These are phyloP conservation scores for Montipora cactus DNA, from an alignment of 64 coral and sea anemone genomes.

Conservation along the genomic window DNA sequence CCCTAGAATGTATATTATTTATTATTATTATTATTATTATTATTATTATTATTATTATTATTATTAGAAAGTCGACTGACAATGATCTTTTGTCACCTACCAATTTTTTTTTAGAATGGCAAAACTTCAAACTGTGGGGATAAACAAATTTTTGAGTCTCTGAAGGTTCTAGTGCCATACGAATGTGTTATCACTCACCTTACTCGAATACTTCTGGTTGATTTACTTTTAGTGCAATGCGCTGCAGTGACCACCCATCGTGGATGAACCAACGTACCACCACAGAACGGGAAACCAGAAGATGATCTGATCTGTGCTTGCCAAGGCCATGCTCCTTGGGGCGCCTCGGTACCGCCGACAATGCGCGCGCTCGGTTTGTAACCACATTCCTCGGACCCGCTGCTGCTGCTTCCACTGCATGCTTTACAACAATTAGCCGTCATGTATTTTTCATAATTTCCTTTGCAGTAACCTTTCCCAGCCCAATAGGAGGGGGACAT, in stretches of 20 bases:
- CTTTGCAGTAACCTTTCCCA: not conserved
- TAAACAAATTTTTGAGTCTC: no score
- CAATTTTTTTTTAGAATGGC: no score
- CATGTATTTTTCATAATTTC: not conserved
- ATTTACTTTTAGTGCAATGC: slow-evolving; percentile 22
- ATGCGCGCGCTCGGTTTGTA: not conserved
- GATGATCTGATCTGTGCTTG: slow-evolving; percentile 43
- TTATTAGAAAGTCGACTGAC: no score
- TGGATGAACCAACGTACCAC: slow-evolving; percentile 54
- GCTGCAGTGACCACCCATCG: slow-evolving; percentile 66
- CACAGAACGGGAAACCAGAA: slow-evolving; percentile 37
- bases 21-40: no score
- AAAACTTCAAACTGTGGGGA: no score
- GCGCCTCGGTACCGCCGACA: slow-evolving; percentile 45
- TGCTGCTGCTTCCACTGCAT: slow-evolving; percentile 21
- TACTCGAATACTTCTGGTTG: slow-evolving; percentile 22
- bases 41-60: no score
- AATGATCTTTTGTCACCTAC: no score
- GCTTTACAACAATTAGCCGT: slow-evolving; percentile 49
- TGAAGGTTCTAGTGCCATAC: no score
- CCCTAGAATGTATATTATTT: no score
- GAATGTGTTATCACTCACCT: not conserved
- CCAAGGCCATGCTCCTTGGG: slow-evolving; percentile 63
- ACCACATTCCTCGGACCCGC: slow-evolving; percentile 5
- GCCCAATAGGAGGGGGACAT: not conserved